phyloP scores from a whole-genome alignment of 1,140 invertebrate species.

The Drosophila melanica region DNA sequence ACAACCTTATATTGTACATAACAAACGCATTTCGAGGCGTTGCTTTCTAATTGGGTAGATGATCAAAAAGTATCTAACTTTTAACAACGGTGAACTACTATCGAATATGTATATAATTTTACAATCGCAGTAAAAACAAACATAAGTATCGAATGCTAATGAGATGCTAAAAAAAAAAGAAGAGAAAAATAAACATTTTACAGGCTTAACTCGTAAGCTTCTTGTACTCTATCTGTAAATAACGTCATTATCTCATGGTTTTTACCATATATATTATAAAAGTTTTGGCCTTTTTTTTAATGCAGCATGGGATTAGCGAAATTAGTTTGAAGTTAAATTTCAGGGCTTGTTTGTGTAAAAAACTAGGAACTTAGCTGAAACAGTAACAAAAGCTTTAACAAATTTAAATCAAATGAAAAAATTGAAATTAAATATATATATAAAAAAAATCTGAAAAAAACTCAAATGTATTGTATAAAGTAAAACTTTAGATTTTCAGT shows the following conservation, averaged over 20 bases:
- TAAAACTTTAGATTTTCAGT: too few relatives aligned
- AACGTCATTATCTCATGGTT: constrained; percentile 25
- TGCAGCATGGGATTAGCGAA: not conserved
- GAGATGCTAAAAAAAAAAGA: constrained; percentile 53
- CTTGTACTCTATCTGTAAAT: constrained; percentile 36
- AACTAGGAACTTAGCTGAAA: not conserved
- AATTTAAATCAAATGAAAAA: too few relatives aligned
- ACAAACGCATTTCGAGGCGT: constrained; percentile 11
- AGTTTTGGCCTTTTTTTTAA: constrained; percentile 10
- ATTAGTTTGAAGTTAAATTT: not conserved
- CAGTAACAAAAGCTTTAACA: too few relatives aligned
- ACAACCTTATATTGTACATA: constrained; percentile 24
- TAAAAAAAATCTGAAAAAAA: too few relatives aligned
- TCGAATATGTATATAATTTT: constrained; percentile 54
- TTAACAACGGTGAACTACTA: constrained; percentile 35
- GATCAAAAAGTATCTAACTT: constrained; percentile 25
- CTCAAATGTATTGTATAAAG: too few relatives aligned
- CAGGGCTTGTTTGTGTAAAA: not conserved
- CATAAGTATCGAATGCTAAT: constrained; percentile 74
- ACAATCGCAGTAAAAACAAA: constrained; percentile 25
- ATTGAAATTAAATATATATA: too few relatives aligned
- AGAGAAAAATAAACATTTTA: constrained; percentile 28
- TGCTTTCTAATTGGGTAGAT: constrained; percentile 38
- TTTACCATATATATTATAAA: not conserved
- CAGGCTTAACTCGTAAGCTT: constrained; percentile 51